A percentile compares a stretch with the other conserved stretches of the same genome.
These are phyloP conservation scores for Loxodonta africana DNA, from an alignment of 2,113 vertebrate species.

Conservation along the genomic window DNA sequence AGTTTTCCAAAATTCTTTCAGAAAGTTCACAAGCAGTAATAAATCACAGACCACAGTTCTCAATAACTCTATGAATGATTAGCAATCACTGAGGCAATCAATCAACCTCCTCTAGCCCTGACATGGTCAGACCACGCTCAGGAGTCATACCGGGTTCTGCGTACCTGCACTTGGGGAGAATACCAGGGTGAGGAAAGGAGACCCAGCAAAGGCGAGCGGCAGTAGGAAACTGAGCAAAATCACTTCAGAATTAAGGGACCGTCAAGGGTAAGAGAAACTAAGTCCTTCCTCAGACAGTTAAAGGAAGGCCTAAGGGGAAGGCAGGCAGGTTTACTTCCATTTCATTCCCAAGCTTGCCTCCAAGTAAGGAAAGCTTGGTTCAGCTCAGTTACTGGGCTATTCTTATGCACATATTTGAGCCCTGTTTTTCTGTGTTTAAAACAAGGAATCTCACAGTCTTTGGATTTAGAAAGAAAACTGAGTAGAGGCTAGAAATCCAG, in stretches of 20 bases:
- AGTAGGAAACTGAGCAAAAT: neutral
- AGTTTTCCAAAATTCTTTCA: neutral
- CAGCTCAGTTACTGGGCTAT: neutral
- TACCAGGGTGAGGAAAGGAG: fast-evolving
- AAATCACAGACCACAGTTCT: neutral
- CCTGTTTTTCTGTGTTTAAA: neutral
- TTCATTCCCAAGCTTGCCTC: no score
- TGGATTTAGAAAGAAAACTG: neutral
- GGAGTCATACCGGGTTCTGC: fast-evolving
- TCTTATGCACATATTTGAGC: neutral
- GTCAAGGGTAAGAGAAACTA: neutral
- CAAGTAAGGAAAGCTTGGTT: neutral
- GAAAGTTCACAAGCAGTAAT: neutral
- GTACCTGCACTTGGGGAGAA: neutral
- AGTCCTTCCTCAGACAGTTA: fast-evolving
- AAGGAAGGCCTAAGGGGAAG: neutral
- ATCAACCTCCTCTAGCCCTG: neutral
- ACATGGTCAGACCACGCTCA: neutral
- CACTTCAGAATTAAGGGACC: neutral
- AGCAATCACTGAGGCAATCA: neutral
- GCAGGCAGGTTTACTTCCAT: neutral
- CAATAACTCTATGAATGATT: neutral
- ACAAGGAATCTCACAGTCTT: neutral
- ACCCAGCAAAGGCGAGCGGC: neutral
- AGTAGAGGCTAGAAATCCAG: neutral